Evolutionary conservation across 1,140 invertebrate genomes (phyloP), one percentile per base, ranked within the genome.

Genomic region (Sarcophaga peregrina): DNA sequence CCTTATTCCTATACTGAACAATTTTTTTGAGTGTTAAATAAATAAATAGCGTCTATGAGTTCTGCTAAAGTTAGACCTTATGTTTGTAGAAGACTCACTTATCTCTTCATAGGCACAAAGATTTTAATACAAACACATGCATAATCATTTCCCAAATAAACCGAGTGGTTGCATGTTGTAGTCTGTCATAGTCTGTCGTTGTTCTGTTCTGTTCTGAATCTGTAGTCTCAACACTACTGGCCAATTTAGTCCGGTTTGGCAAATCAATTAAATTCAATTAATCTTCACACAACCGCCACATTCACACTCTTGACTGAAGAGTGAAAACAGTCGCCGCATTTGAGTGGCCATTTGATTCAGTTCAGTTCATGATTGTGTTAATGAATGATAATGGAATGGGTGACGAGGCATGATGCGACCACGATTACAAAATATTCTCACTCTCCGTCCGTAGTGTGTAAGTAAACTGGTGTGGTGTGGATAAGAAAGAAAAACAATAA

Each of bases 211-310:
- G 83, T 83, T 84, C 82, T 73, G 62, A 73, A 80, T 85, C 83
- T 83, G 82, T 84, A 85, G 89, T 89, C 89, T 87, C 87, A 88
- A 89, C 88, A 87, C 84, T 88, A 86, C 86, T 68, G 88, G 88
- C 87, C 88, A 89, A 89, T 89, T 89, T 88, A 87, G 88, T 86
- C 87, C 89, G 88, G 88, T 89, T 89, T 89, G 88, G 88, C 88
- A 89, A 89, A 89, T 89, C 88, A 89, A 89, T 89, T 89, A 89
- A 89, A 89, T 89, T 89, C 88, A 89, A 89, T 89, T 89, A 89
- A 89, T 89, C 86, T 88, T 88, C 76, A 74, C 76, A 83, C 75
- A 78, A 76, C 25, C 25, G 11, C 11, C 54, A 58, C n/a, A 58
- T 58, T 58, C 13, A 58, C 54, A 58, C 54, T 58, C 54, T 58